Percentiles rank a stretch among this genome's conserved stretches.
These are phyloP conservation scores for Scaptomyza flava DNA, from an alignment of 2,888 invertebrate species.

Conservation along the genomic window DNA sequence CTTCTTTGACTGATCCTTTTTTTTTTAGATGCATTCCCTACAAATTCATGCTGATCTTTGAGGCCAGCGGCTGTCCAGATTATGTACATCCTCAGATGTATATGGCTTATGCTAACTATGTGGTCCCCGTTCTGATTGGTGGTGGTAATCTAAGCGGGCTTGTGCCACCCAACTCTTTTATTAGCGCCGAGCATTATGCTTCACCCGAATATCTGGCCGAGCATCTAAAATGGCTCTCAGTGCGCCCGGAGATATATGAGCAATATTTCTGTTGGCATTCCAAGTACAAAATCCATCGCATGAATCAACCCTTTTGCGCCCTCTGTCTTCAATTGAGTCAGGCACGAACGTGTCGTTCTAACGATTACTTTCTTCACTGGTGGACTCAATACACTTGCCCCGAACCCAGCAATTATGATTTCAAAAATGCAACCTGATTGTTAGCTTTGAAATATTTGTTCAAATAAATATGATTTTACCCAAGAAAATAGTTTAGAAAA, in stretches of 20 bases:
- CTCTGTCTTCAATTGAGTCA: slow-evolving; percentile 52
- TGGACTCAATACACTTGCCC: slow-evolving; percentile 49
- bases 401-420: background rate
- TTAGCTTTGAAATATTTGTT: background rate
- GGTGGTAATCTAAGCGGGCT: slow-evolving; percentile 86
- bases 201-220: slow-evolving; percentile 85
- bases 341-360: background rate
- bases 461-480: background rate
- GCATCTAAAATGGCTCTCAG: slow-evolving; percentile 83
- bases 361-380: slow-evolving; percentile 35
- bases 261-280: slow-evolving; percentile 87
- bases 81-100: slow-evolving; percentile 87
- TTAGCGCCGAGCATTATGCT: slow-evolving; percentile 87
- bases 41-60: slow-evolving; percentile 88
- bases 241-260: slow-evolving; percentile 85
- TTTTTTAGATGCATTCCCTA: slow-evolving; percentile 81
- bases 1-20: background rate
- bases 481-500: background rate
- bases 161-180: slow-evolving; percentile 86
- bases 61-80: slow-evolving; percentile 87
- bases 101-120: slow-evolving; percentile 65
- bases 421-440: background rate
- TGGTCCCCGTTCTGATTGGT: slow-evolving; percentile 88
- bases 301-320: slow-evolving; percentile 46
- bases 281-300: slow-evolving; percentile 32